A percentile compares a stretch with the other conserved stretches of the same genome.
Evolutionary conservation across 1,140 invertebrate genomes (phyloP).

Genomic region (Drosophila hydei): DNA sequence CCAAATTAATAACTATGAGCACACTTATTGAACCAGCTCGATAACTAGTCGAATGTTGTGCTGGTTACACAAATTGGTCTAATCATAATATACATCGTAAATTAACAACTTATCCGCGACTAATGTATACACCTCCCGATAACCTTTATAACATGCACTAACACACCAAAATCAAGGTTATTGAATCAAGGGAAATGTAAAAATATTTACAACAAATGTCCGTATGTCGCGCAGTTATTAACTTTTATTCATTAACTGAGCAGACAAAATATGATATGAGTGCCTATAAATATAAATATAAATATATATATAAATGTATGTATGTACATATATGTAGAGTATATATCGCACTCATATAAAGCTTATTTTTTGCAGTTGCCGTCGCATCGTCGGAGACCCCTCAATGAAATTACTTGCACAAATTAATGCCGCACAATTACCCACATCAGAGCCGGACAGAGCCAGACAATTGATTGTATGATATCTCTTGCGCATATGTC

Average conservation of each 20-base stretch:
- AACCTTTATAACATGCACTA: conserved; percentile 40
- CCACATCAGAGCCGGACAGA: conserved; percentile 47
- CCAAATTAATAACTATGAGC: no score
- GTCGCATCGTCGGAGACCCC: conserved; percentile 29
- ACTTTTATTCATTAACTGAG: conserved; percentile 54
- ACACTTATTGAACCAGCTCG: conserved; percentile 17
- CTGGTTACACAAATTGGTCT: conserved; percentile 4
- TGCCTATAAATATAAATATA: conserved; percentile 25
- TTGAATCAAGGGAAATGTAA: conserved; percentile 52
- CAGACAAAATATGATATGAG: conserved; percentile 31
- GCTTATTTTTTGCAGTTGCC: conserved; percentile 32
- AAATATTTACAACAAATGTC: conserved; percentile 59
- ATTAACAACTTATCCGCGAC: conserved; percentile 31
- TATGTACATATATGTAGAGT: neutral
- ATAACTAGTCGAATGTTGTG: no score
- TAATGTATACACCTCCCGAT: conserved; percentile 42
- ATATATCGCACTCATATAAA: conserved; percentile 10
- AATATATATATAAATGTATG: conserved; percentile 21
- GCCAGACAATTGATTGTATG: conserved; percentile 73
- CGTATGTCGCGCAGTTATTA: conserved; percentile 55
- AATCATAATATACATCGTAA: conserved; percentile 32
- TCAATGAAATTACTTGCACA: conserved; percentile 80
- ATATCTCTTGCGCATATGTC: conserved; percentile 45
- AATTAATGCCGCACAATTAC: conserved; percentile 72
- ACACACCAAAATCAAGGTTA: conserved; percentile 63